Percentiles rank a stretch among this genome's conserved stretches.
Evolutionary conservation across 2,113 vertebrate genomes (phyloP).

Genomic region (Chionis minor): DNA sequence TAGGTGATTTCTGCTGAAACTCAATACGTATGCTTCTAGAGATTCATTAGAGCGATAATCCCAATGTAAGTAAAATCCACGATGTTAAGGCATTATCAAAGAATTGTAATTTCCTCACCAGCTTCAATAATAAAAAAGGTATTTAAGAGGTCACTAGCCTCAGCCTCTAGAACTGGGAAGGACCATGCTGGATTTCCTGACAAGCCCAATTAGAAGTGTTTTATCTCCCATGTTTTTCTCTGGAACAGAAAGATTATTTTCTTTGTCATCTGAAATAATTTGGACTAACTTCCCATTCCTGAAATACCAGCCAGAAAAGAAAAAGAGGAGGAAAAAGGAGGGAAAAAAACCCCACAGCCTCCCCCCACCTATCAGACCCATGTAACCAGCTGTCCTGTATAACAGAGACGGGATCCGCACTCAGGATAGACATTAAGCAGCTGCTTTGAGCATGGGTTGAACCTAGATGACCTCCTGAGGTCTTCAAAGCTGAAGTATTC

Average conservation of each 20-base stretch:
- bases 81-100: not conserved
- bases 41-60: not conserved
- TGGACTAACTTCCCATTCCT: not conserved
- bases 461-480: not conserved
- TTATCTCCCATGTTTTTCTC: not conserved
- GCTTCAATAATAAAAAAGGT: not conserved
- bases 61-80: not conserved
- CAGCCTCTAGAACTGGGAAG: not conserved
- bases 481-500: not conserved
- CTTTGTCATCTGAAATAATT: not conserved
- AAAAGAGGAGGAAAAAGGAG: accelerated
- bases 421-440: not conserved
- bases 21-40: not conserved
- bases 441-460: not conserved
- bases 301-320: not conserved
- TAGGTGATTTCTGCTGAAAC: not conserved
- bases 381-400: not conserved
- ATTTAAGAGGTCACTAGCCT: not conserved
- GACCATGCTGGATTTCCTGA: not conserved
- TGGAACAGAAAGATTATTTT: not conserved
- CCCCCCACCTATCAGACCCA: accelerated
- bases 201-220: not conserved
- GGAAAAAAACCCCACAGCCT: not conserved
- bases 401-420: not conserved
- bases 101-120: not conserved